phyloP scores from a whole-genome alignment of 2,113 vertebrate genomes.

The Pollachius pollachius region DNA sequence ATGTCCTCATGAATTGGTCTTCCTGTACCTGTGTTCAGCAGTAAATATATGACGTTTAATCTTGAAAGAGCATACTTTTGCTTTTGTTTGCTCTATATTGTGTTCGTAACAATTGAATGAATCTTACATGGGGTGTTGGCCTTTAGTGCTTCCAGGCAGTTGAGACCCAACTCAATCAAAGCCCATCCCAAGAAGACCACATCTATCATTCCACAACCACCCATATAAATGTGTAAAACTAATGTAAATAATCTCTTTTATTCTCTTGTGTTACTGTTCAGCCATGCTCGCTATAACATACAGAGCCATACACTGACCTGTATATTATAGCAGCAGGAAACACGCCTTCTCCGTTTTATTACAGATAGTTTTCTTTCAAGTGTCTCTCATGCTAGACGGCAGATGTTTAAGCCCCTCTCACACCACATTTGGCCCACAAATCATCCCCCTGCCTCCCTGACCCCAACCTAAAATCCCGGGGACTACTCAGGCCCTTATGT shows the following conservation, averaged over 20 bases:
- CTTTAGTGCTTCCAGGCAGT: slow-evolving; percentile 37
- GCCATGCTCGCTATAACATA: not conserved
- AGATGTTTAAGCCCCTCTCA: slow-evolving; percentile 44
- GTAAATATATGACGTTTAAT: not conserved
- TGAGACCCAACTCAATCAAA: slow-evolving; percentile 46
- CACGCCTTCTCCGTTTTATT: not conserved
- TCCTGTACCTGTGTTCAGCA: not conserved
- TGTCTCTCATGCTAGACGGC: slow-evolving; percentile 20
- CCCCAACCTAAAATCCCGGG: not conserved
- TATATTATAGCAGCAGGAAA: too few relatives aligned
- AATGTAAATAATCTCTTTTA: not conserved
- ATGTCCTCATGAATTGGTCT: not conserved
- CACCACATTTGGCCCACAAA: slow-evolving; percentile 41
- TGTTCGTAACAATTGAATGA: slow-evolving; percentile 20
- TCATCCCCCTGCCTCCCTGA: slow-evolving; percentile 27
- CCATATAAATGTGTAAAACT: not conserved
- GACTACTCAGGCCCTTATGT: slow-evolving; percentile 17
- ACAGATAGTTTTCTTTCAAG: slow-evolving; percentile 3
- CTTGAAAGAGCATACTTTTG: slow-evolving; percentile 6
- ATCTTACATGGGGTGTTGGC: slow-evolving; percentile 42
- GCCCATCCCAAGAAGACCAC: slow-evolving; percentile 18
- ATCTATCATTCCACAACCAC: too few relatives aligned
- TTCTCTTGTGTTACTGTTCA: not conserved
- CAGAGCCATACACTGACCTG: not conserved
- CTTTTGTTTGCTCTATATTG: slow-evolving; percentile 28